Percentiles rank a stretch among this genome's conserved stretches.
Evolutionary conservation across 2,113 vertebrate species (phyloP).

Genomic region (Notiomystis cincta): DNA sequence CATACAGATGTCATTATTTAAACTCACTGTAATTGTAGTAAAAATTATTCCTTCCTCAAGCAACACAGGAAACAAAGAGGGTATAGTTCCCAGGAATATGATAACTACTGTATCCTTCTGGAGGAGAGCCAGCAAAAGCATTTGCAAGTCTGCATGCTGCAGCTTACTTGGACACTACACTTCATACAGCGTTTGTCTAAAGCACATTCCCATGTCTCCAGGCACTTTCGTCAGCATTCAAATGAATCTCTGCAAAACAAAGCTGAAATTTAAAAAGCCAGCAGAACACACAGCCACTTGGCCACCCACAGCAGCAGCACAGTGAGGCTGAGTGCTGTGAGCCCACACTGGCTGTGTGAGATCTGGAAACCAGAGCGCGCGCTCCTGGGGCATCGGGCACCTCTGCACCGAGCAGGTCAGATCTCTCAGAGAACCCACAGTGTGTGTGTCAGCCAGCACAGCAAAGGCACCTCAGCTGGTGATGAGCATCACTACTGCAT

Average conservation of each 20-base stretch:
- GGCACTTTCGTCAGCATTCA: not conserved
- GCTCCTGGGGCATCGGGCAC: not conserved
- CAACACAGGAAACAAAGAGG: not conserved
- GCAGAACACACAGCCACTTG: not conserved
- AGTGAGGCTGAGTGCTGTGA: fast-evolving
- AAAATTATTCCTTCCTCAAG: not conserved
- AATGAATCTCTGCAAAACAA: not conserved
- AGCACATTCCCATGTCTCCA: not conserved
- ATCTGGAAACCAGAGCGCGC: fast-evolving
- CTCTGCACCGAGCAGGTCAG: not conserved
- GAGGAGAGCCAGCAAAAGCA: slow-evolving; percentile 16
- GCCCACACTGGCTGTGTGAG: not conserved
- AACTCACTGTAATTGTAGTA: not conserved
- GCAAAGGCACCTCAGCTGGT: not conserved
- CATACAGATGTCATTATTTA: not conserved
- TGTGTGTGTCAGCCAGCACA: not conserved
- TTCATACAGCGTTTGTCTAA: slow-evolving; percentile 6
- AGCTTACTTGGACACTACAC: not conserved
- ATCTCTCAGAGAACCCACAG: not conserved
- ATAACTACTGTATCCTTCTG: not conserved
- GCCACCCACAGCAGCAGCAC: not conserved
- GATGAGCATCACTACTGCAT: not conserved
- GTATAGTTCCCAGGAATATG: not conserved
- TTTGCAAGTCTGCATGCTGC: slow-evolving; percentile 1
- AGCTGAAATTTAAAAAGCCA: not conserved